Conservation (phyloP, 2,113 vertebrate genomes). For the Pyxicephalus adspersus region DNA sequence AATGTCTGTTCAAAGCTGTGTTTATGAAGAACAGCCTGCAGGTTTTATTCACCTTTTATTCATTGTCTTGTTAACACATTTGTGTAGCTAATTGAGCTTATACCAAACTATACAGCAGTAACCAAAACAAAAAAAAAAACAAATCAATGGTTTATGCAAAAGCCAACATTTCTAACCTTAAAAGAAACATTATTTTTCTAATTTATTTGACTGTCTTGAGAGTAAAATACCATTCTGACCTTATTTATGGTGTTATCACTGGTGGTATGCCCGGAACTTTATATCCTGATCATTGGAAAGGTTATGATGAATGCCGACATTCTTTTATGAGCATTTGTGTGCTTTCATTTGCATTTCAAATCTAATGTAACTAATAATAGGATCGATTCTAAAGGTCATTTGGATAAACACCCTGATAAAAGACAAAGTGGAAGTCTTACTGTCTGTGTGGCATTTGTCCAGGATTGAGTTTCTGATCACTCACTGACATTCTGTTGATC, state of each 20-base stretch:
- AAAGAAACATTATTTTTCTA: constrained; percentile 1
- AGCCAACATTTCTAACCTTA: constrained; percentile 18
- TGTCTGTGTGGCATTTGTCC: constrained; percentile 19
- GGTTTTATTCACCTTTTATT: neutral
- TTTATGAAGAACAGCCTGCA: neutral
- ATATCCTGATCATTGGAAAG: constrained; percentile 39
- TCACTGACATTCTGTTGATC: constrained; percentile 31
- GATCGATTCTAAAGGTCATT: constrained; percentile 47
- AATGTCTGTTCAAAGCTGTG: neutral
- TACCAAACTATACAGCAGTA: neutral
- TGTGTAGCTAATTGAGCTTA: neutral
- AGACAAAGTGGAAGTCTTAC: neutral
- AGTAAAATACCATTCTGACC: constrained; percentile 19
- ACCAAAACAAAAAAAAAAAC: constrained; percentile 2
- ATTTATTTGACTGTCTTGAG: constrained; percentile 6
- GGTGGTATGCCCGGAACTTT: constrained; percentile 20
- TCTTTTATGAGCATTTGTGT: constrained; percentile 47
- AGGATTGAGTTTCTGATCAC: neutral
- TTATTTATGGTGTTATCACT: constrained; percentile 40
- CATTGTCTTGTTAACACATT: neutral
- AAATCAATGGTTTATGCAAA: constrained; percentile 9
- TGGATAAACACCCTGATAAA: constrained; percentile 27
- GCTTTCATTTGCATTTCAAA: constrained; percentile 36
- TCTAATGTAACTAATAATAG: constrained; percentile 37
- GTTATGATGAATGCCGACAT: constrained; percentile 36